Base-by-base conservation (phyloP, 2,888 invertebrate species). In the Erannis defoliaria region DNA sequence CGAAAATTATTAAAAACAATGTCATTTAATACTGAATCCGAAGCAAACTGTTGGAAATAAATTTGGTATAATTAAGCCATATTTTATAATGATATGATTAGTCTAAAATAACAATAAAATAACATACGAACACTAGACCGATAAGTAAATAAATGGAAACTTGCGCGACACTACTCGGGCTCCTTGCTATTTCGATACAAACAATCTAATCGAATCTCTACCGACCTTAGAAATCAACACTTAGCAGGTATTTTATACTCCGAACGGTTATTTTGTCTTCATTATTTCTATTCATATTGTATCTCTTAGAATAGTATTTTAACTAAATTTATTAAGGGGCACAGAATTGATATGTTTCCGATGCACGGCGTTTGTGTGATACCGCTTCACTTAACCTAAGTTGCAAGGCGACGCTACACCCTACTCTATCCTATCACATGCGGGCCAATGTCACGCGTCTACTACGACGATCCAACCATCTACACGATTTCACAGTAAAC, bases 331-430 rank as follows among this genome's bases (percentile, higher is more conserved):
- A 94, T 94, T 94, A 95, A 94, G 95, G 95, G 95, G 95, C 95
- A 95, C 95, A 95, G 94, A 94, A 94, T 95, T 95, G 95, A 95
- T 95, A 95, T 95, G 95, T 95, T 95, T 95, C 90, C 94, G 95
- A 95, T 94, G 94, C 83, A 94, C 94, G 94, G 95, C 93, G 94
- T 94, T 95, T 95, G 94, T 94, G 94, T 93, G 88, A 84, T 93
- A 92, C 92, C 93, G 92, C 84, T 89, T 91, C 85, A 88, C 92
- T 93, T 92, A 92, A 88, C 84, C 93, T 93, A 93, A 88, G 84
- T 91, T 89, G 89, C 90, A 91, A 90, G 92, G 92, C 91, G 91
- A 84, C 78, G 84, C 89, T 90, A 89, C 88, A 87, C 89, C 87
- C 90, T 87, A 88, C 82, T 85, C 89, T 90, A 90, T 78, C 88